Evolutionary conservation across 2,113 vertebrate species (phyloP).

Genomic region (Merops nubicus): DNA sequence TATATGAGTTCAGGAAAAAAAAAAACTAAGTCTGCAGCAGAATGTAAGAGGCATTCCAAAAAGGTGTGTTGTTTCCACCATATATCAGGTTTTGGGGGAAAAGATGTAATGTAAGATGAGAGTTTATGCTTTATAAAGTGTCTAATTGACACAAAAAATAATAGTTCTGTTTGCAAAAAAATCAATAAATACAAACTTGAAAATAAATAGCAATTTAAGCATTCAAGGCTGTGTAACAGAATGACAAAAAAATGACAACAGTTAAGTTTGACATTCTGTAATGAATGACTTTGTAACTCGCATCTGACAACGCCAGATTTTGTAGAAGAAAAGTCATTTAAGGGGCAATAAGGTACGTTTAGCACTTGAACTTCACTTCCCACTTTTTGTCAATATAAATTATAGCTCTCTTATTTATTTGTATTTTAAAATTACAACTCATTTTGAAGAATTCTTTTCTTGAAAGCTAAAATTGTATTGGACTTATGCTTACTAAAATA

Average conservation of each 20-base stretch:
- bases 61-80: not conserved
- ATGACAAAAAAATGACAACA: not conserved
- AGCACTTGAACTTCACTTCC: not conserved
- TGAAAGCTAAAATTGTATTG: not conserved
- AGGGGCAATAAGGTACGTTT: not conserved
- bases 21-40: not conserved
- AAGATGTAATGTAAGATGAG: not conserved
- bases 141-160: not conserved
- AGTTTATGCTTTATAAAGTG: not conserved
- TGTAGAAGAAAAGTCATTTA: not conserved
- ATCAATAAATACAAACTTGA: not conserved
- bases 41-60: not conserved
- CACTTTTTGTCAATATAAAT: not conserved
- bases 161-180: not conserved
- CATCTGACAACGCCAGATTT: not conserved
- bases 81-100: not conserved
- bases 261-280: not conserved
- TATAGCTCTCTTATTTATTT: not conserved
- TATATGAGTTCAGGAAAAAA: not conserved
- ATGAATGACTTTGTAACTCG: not conserved
- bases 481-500: not conserved
- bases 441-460: not conserved
- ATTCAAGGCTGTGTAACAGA: not conserved
- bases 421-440: not conserved
- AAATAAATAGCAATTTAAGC: conserved; percentile 4